Percentiles rank a stretch among this genome's conserved stretches.
These are phyloP conservation scores for Epinephelus fuscoguttatus DNA, from an alignment of 2,113 vertebrate genomes.

Conservation along the genomic window DNA sequence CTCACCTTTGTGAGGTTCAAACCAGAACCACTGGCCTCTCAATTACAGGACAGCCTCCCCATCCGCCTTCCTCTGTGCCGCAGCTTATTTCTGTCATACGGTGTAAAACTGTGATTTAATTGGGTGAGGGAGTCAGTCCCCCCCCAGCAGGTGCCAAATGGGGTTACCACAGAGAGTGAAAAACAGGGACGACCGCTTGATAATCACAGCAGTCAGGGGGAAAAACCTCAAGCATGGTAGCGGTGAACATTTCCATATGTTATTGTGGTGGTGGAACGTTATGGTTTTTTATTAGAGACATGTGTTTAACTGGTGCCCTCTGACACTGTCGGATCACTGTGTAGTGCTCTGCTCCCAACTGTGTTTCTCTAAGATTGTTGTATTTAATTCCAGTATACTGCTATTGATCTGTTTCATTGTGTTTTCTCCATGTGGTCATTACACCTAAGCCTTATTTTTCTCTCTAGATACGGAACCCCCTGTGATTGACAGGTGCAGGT, in stretches of 20 bases:
- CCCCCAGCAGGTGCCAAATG: slow-evolving; percentile 61
- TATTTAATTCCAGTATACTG: not conserved
- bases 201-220: slow-evolving; percentile 69
- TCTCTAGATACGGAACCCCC: slow-evolving; percentile 93
- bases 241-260: slow-evolving; percentile 82
- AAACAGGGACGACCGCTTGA: slow-evolving; percentile 66
- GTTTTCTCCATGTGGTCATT: not conserved
- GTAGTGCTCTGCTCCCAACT: not conserved
- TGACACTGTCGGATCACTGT: slow-evolving; percentile 48
- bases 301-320: slow-evolving; percentile 70
- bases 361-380: not conserved
- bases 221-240: slow-evolving; percentile 71
- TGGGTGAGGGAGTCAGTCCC: not conserved
- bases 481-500: slow-evolving; percentile 95
- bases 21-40: not conserved
- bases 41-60: not conserved
- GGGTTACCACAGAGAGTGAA: slow-evolving; percentile 44
- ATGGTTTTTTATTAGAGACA: slow-evolving; percentile 76
- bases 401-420: not conserved
- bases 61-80: not conserved
- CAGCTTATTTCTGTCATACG: slow-evolving; percentile 27
- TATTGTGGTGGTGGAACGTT: slow-evolving; percentile 70
- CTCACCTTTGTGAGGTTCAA: not conserved
- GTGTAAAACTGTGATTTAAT: slow-evolving; percentile 22
- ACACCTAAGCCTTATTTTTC: not conserved